Conservation (phyloP, 2,888 invertebrate genomes). For the Stegana nigrithorax region DNA sequence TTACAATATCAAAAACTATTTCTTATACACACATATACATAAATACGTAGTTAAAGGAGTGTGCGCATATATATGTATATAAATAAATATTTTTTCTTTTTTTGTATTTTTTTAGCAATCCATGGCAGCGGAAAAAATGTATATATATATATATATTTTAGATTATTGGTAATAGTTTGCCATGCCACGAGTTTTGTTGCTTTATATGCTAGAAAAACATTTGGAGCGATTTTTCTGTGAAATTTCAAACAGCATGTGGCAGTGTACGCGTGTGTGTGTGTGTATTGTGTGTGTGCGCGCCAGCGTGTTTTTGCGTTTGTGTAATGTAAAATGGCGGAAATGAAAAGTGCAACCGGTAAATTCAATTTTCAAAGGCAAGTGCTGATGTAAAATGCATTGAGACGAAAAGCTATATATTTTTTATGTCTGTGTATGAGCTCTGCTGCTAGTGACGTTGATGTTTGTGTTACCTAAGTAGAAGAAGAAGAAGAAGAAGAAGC, state of each 20-base stretch:
- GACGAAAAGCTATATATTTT: background rate
- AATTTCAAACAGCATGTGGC: background rate
- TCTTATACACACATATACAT: background rate
- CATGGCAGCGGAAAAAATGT: background rate
- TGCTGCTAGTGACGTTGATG: background rate
- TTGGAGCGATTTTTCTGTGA: background rate
- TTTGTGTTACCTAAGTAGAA: no score
- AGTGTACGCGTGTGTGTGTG: no score
- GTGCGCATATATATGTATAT: background rate
- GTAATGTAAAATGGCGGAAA: constrained; percentile 10
- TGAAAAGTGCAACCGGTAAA: constrained; percentile 15
- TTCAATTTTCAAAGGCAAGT: constrained; percentile 13
- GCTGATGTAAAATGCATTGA: constrained; percentile 14
- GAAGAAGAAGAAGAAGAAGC: no score
- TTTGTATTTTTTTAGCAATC: background rate
- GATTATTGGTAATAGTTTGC: background rate
- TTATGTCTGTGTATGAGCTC: background rate
- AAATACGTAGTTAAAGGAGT: background rate
- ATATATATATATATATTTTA: background rate
- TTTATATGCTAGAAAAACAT: background rate
- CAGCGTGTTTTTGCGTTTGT: no score
- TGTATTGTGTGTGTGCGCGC: no score
- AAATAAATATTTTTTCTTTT: background rate
- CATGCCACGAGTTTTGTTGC: background rate
- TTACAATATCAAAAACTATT: background rate